These are phyloP conservation scores for Nibea albiflora DNA, from an alignment of 2,113 vertebrate genomes.

Conservation along the genomic window DNA sequence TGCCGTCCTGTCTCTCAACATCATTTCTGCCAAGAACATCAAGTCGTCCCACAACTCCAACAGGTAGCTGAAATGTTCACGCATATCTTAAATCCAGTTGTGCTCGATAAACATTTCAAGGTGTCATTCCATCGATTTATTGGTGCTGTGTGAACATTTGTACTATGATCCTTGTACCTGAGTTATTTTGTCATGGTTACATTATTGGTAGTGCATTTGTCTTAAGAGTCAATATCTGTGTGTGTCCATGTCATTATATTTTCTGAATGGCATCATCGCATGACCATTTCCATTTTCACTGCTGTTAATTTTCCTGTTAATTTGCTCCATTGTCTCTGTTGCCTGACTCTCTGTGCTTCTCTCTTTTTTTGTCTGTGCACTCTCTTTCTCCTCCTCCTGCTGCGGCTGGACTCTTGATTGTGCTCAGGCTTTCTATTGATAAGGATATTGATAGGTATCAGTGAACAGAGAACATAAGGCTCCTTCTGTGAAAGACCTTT, in stretches of 20 bases:
- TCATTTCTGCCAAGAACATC: constrained; percentile 97
- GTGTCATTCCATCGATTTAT: not conserved
- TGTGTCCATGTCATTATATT: constrained; percentile 39
- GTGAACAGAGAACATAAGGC: constrained; percentile 83
- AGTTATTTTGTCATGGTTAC: not conserved
- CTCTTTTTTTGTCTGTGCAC: constrained; percentile 73
- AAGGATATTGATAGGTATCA: constrained; percentile 98
- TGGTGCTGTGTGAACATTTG: not conserved
- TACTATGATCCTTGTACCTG: not conserved
- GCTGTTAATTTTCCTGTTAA: constrained; percentile 50
- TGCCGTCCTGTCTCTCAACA: constrained; percentile 95
- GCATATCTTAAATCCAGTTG: not conserved
- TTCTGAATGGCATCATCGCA: constrained; percentile 51
- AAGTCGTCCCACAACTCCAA: constrained; percentile 95
- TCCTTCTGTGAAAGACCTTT: constrained; percentile 84
- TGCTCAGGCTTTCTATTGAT: constrained; percentile 98
- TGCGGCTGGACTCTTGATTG: constrained; percentile 88
- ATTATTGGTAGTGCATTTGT: not conserved
- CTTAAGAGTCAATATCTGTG: not conserved
- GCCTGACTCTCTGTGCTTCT: constrained; percentile 78
- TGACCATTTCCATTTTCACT: constrained; percentile 64
- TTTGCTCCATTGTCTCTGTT: constrained; percentile 73
- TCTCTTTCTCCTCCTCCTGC: constrained; percentile 79
- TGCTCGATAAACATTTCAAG: not conserved
- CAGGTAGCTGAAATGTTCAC: constrained; percentile 82